A percentile compares a stretch with the other conserved stretches of the same genome.
phyloP scores from a whole-genome alignment of 2,113 vertebrate genomes.

The Pterocles orientalis region DNA sequence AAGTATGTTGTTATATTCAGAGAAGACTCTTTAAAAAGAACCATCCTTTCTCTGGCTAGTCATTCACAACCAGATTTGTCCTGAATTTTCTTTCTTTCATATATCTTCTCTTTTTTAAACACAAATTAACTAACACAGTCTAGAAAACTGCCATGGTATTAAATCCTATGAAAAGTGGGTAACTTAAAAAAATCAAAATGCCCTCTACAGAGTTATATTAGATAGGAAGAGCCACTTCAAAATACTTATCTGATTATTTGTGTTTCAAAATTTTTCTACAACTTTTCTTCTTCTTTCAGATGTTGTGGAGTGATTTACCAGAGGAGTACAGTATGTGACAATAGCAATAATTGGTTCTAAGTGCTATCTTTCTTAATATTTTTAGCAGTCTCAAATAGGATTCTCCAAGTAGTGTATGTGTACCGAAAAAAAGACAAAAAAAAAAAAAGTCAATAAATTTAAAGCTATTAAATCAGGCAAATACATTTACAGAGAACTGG shows the following conservation, averaged over 20 bases:
- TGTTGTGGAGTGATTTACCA: neutral
- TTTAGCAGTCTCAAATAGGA: neutral
- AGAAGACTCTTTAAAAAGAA: neutral
- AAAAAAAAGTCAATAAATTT: neutral
- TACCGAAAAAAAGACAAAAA: neutral
- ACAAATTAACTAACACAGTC: neutral
- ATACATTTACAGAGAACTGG: slow-evolving; percentile 51
- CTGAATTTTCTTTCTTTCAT: neutral
- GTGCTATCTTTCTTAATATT: neutral
- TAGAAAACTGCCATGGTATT: neutral
- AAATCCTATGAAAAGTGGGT: neutral
- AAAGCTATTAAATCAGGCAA: slow-evolving; percentile 57
- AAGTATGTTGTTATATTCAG: neutral
- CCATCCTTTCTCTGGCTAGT: neutral
- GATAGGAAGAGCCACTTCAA: neutral
- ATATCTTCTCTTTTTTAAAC: neutral
- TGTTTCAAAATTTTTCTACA: neutral
- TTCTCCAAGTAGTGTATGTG: neutral
- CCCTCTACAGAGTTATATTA: neutral
- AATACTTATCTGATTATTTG: neutral
- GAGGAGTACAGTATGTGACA: neutral
- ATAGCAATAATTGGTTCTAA: neutral
- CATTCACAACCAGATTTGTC: neutral
- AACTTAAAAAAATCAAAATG: neutral
- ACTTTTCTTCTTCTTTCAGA: neutral